Evolutionary conservation across 1,140 invertebrate species (phyloP), one percentile per base, ranked within the genome.

Genomic region (Tachypleus tridentatus): DNA sequence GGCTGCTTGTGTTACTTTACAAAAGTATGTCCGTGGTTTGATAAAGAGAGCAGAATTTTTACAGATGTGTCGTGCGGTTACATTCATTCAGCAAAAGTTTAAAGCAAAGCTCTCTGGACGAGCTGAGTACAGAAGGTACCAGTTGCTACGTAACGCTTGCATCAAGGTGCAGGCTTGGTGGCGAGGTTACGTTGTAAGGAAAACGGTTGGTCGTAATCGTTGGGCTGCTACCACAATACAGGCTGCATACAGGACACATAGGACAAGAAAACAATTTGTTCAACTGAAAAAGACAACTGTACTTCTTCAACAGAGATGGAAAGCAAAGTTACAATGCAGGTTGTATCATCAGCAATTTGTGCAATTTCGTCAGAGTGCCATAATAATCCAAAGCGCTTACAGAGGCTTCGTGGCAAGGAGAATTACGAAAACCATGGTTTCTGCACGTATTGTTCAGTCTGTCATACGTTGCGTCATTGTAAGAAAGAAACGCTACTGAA

Each of bases 131-230:
- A 29, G 29, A 2, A 29, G 29, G 29, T 29, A 29, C 29, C 29
- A 29, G 29, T 29, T 29, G 29, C 29, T 29, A 29, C 29, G 29
- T 29, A 29, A 29, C 48, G 57, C 66, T 11, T 56, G 66, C 51
- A 62, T 69, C 54, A 51, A 61, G 7, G 70, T 74, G 59, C 72
- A 73, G 57, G 48, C 58, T 52, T 29, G 29, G 29, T 29, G 29
- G 29, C 29, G 29, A 29, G 29, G 29, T 29, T 29, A 29, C 29
- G 29, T 29, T 49, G 29, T 58, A 5, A 53, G 54, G 10, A 66
- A 60, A 51, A 11, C 51, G 3, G 5, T 59, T 4, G 50, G 59
- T 7, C 59, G 6, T 8, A n/a, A 60, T 50, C 7, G 4, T 5
- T 6, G 57, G 52, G 58, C 65, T 51, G 57, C 53, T 48, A 52